phyloP scores from a whole-genome alignment of 2,113 vertebrate genomes.

The Anas platyrhynchos region DNA sequence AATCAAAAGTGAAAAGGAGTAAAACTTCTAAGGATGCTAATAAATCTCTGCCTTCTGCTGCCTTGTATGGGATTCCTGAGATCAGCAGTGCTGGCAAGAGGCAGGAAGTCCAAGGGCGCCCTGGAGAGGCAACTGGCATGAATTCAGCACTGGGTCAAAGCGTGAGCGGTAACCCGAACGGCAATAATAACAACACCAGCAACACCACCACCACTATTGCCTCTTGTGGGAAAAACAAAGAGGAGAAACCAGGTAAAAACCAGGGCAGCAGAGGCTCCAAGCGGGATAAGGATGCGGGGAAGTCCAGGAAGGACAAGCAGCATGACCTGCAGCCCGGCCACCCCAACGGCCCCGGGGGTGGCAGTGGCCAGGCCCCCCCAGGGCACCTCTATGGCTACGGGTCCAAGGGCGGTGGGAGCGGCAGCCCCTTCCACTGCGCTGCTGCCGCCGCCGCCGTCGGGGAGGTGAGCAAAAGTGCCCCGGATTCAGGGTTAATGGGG shows the following conservation, averaged over 20 bases:
- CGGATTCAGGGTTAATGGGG: conserved; percentile 88
- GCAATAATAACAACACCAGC: conserved; percentile 76
- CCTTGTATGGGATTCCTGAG: conserved; percentile 88
- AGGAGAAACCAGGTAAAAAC: conserved; percentile 90
- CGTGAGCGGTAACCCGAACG: conserved; percentile 75
- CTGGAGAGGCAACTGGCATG: conserved; percentile 88
- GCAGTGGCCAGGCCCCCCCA: conserved; percentile 68
- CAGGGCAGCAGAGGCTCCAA: conserved; percentile 87
- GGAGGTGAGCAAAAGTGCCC: conserved; percentile 80
- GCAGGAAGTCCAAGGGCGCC: conserved; percentile 93
- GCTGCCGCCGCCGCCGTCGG: conserved; percentile 69
- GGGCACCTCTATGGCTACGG: conserved; percentile 87
- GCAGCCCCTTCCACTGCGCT: conserved; percentile 82
- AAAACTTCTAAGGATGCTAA: conserved; percentile 90
- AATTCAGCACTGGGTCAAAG: conserved; percentile 87
- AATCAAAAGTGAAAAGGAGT: conserved; percentile 93
- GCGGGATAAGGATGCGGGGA: conserved; percentile 87
- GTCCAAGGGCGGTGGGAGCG: conserved; percentile 77
- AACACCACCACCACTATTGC: conserved; percentile 71
- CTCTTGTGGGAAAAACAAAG: conserved; percentile 89
- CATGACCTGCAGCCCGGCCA: conserved; percentile 84
- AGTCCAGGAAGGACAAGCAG: conserved; percentile 86
- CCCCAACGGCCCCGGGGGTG: conserved; percentile 75
- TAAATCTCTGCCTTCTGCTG: conserved; percentile 87
- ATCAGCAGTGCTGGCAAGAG: conserved; percentile 86